Base-by-base conservation (phyloP, 2,797 vertebrate genomes). In the Cryptoblepharus egeriae region DNA sequence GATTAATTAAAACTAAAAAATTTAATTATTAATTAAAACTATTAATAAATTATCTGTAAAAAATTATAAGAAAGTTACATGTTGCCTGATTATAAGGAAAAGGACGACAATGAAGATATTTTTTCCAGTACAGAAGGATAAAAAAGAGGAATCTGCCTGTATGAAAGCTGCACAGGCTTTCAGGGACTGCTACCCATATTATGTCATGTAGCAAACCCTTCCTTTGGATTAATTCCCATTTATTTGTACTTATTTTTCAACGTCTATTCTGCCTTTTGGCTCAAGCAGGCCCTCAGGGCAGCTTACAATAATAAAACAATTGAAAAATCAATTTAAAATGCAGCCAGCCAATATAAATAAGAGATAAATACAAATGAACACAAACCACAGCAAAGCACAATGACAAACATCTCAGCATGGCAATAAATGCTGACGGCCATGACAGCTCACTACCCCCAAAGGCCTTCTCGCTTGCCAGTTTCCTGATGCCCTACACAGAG, bases 121-220 rank as follows among this genome's bases (percentile, higher is more conserved):
- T n/a, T n/a, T n/a, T n/a, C n/a, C n/a, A n/a, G n/a, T n/a, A n/a
- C n/a, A n/a, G n/a, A n/a, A n/a, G n/a, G n/a, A n/a, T n/a, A n/a
- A n/a, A n/a, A n/a, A n/a, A n/a, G n/a, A n/a, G n/a, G n/a, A n/a
- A n/a, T n/a, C n/a, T n/a, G n/a, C 49, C 49, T 52, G 15, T 52
- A 16, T 15, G 4, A 67, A 7, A 60, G 30, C 37, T 77, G 55
- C 16, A 39, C 83, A 76, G 28, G 87, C 85, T 88, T 86, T 81
- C 70, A 13, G 77, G 80, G 72, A 83, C 69, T 76, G 75, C 58
- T 91, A 88, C 89, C 88, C 90, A 88, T 80, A 73, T 87, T 91
- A 82, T 88, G 81, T 69, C 32, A 84, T 70, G 42, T 4, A 11
- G 16, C 49, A 86, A 90, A 83, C 37, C 24, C n/a, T 42, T 69